Base-by-base conservation (phyloP, 2,113 vertebrate species). In the Etheostoma spectabile region DNA sequence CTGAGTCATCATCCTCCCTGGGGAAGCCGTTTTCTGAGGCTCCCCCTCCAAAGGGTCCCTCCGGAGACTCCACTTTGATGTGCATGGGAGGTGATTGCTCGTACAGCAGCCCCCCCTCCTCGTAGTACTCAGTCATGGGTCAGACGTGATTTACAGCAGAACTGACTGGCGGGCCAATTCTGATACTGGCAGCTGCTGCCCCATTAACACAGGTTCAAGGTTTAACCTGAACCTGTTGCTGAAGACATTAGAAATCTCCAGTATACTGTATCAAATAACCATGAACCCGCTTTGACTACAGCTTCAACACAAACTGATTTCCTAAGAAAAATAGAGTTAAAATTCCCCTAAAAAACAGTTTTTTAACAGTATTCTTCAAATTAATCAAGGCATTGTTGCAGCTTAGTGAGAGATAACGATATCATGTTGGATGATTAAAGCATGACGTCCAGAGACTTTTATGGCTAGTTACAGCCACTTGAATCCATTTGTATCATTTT, bases 11-110 rank as follows among this genome's bases (percentile, higher is more conserved):
- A 66, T 95, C 95, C 85, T 95, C 95, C 84, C 94, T 86, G 71
- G 95, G 93, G 90, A 95, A 95, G 91, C 95, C 95, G 48, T 95
- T 95, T 77, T 95, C 95, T 8, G 95, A 95, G 83, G 91, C 90
- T 66, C 93, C 94, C 69, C 93, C 93, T 84, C 94, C 95, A 69
- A 95, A 94, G 89, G 93, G 93, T 79, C 94, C 95, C 91, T 95
- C 95, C 30, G 95, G 95, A 86, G 95, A 96, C 95, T 96, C 95
- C 92, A 95, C 95, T 93, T 96, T 96, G 89, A 96, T 95, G 93
- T 95, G 95, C 95, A 95, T 95, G 91, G 95, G 95, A 94, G 95
- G 95, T 82, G 95, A 95, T 89, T 95, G 95, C 95, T 96, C 95
- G 77, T 95, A 95, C 89, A 96, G 95, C 95, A 95, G 91, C 87